Percentiles rank a stretch among this genome's conserved stretches.
phyloP scores from a whole-genome alignment of 2,888 invertebrate species.

The Chalcis sispes region DNA sequence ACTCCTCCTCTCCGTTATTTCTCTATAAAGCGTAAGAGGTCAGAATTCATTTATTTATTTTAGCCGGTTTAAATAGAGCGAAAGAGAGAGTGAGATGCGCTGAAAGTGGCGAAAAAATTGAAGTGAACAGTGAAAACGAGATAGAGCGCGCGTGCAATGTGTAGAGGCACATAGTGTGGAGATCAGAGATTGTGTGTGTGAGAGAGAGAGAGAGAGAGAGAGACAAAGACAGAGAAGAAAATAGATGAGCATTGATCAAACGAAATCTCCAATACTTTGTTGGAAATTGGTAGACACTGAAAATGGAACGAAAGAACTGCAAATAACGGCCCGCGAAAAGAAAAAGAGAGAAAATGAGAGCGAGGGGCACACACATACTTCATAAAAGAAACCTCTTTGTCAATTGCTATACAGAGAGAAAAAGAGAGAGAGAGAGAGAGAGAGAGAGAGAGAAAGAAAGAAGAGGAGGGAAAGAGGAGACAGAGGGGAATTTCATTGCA shows the following conservation, averaged over 20 bases:
- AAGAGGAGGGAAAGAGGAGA: not conserved
- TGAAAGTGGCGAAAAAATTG: too few relatives aligned
- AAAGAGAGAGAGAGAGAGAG: conserved; percentile 6
- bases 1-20: too few relatives aligned
- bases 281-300: conserved; percentile 69
- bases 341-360: conserved; percentile 35
- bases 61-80: too few relatives aligned
- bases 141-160: not conserved
- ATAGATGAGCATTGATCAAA: conserved; percentile 51
- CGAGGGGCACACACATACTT: conserved; percentile 12
- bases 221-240: not conserved
- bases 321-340: conserved; percentile 62
- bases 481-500: conserved; percentile 21
- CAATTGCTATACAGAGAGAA: conserved; percentile 28
- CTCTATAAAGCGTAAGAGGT: not conserved
- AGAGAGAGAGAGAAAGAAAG: too few relatives aligned
- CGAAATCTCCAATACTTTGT: conserved; percentile 64
- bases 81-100: too few relatives aligned
- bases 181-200: too few relatives aligned
- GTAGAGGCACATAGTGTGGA: not conserved
- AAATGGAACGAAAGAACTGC: conserved; percentile 68
- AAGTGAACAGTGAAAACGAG: not conserved
- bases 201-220: not conserved
- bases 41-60: not conserved
- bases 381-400: conserved; percentile 34